These are phyloP conservation scores for Eugnorisma glareosa DNA, from an alignment of 2,888 invertebrate genomes.

Conservation along the genomic window DNA sequence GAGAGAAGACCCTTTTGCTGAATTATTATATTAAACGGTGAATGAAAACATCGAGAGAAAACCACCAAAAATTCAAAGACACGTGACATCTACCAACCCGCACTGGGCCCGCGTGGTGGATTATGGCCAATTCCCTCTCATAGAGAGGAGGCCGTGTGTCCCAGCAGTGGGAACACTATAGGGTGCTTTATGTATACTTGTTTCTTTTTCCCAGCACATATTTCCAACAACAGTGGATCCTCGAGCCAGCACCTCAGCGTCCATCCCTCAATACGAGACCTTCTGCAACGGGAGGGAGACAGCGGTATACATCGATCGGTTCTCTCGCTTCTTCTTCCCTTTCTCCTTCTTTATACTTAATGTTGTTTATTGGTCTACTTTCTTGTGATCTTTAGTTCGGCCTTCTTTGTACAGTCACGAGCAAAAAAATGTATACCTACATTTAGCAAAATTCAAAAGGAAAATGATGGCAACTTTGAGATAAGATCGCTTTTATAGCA, in stretches of 20 bases:
- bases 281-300: slow-evolving; percentile 95
- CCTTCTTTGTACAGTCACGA: neutral
- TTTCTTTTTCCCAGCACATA: slow-evolving; percentile 82
- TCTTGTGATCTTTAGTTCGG: slow-evolving; percentile 81
- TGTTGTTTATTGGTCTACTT: slow-evolving; percentile 97
- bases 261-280: slow-evolving; percentile 95
- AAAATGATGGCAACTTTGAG: too few relatives aligned
- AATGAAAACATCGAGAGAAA: neutral
- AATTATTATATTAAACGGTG: neutral
- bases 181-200: neutral
- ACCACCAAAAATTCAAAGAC: neutral
- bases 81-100: neutral
- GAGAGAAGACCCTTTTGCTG: neutral
- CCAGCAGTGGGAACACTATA: neutral
- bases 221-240: slow-evolving; percentile 86
- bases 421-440: neutral
- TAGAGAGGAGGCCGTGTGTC: neutral
- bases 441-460: neutral
- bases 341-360: slow-evolving; percentile 97
- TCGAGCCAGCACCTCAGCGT: slow-evolving; percentile 92
- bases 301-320: slow-evolving; percentile 96
- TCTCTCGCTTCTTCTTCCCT: slow-evolving; percentile 97
- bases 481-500: too few relatives aligned
- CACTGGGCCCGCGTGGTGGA: neutral
- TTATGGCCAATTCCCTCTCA: neutral